These are phyloP conservation scores for Tetramorium parvispinum DNA, from an alignment of 1,140 invertebrate genomes.

Conservation along the genomic window DNA sequence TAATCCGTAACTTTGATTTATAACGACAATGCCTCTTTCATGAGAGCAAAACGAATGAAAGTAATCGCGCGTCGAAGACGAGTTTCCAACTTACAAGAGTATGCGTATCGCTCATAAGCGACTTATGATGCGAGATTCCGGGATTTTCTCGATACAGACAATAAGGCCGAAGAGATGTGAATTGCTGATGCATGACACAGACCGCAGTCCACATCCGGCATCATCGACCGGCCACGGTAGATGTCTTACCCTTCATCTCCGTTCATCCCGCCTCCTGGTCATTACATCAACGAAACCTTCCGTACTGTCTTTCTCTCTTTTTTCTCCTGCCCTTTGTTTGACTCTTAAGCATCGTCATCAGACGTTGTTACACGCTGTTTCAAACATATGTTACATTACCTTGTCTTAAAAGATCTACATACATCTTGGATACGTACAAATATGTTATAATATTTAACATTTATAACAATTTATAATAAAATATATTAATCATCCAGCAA, in stretches of 20 bases:
- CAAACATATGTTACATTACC: not conserved
- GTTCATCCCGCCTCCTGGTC: conserved; percentile 70
- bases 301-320: conserved; percentile 12
- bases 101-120: conserved; percentile 6
- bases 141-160: conserved; percentile 66
- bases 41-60: not conserved
- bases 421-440: not conserved
- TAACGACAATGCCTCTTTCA: not conserved
- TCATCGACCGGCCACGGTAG: conserved; percentile 72
- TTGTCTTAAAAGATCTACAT: not conserved
- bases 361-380: not conserved
- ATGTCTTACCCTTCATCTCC: conserved; percentile 72
- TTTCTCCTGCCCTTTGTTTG: not conserved
- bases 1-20: not conserved
- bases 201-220: conserved; percentile 85
- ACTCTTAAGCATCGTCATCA: conserved; percentile 23
- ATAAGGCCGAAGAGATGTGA: conserved; percentile 67
- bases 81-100: conserved; percentile 50
- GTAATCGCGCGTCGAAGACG: conserved; percentile 36
- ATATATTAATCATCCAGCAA: not conserved
- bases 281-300: conserved; percentile 72
- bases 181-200: conserved; percentile 83
- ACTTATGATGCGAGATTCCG: conserved; percentile 61
- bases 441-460: not conserved
- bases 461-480: not conserved